Evolutionary conservation across 2,113 vertebrate species (phyloP).

Genomic region (Gnathonemus longibarbis): DNA sequence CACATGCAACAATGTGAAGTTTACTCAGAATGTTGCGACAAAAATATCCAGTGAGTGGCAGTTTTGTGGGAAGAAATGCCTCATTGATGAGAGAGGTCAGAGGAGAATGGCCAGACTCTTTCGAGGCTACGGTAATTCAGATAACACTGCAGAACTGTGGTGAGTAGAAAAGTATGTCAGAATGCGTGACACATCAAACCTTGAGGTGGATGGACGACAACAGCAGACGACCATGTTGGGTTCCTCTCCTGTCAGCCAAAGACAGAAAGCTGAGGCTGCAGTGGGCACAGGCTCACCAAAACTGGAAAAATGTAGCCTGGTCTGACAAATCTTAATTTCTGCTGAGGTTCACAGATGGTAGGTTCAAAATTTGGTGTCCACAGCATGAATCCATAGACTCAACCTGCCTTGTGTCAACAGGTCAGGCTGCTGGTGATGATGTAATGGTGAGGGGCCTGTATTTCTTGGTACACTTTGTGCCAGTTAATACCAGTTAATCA

Average conservation of each 20-base stretch:
- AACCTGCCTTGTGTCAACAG: background rate
- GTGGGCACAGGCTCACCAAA: background rate
- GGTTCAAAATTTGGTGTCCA: background rate
- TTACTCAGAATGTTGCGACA: background rate
- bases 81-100: background rate
- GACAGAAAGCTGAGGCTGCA: background rate
- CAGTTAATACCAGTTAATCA: background rate
- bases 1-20: background rate
- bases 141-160: background rate
- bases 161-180: background rate
- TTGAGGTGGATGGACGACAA: background rate
- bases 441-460: background rate
- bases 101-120: background rate
- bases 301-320: background rate
- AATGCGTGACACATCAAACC: background rate
- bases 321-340: background rate
- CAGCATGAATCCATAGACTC: background rate
- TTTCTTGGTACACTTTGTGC: background rate
- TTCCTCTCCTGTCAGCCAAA: background rate
- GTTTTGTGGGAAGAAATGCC: background rate
- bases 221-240: background rate
- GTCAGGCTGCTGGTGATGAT: background rate
- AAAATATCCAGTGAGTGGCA: background rate
- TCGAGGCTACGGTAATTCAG: background rate
- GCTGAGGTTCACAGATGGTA: background rate